A percentile compares a stretch with the other conserved stretches of the same genome.
Conservation (phyloP, 2,797 vertebrate genomes). For the Catamblyrhynchus diadema region DNA sequence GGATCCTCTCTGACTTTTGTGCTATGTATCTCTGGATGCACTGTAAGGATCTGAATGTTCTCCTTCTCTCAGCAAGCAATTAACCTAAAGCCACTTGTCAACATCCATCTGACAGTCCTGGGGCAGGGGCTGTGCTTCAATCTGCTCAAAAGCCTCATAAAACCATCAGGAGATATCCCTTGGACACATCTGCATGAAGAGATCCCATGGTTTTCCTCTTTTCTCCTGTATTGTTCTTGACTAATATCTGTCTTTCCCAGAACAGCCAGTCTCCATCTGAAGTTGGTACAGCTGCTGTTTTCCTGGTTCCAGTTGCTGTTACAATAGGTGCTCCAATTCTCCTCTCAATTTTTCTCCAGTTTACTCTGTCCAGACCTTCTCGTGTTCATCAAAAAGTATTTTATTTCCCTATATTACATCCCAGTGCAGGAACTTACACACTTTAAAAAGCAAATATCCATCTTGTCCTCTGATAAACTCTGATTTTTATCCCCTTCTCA, state of each 20-base stretch:
- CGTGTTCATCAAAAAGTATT: not conserved
- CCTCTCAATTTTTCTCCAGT: not conserved
- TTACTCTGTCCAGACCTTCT: not conserved
- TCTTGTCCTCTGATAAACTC: not conserved
- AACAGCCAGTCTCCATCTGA: not conserved
- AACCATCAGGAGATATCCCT: not conserved
- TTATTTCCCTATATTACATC: not conserved
- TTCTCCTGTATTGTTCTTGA: not conserved
- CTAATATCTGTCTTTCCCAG: not conserved
- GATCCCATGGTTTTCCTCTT: not conserved
- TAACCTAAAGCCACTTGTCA: not conserved
- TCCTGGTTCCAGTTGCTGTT: not conserved
- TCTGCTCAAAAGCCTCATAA: not conserved
- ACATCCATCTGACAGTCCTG: not conserved
- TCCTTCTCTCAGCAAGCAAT: not conserved
- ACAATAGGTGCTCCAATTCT: not conserved
- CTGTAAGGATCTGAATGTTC: not conserved
- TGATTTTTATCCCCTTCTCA: not conserved
- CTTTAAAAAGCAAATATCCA: not conserved
- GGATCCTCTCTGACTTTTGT: not conserved
- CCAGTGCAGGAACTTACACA: not conserved
- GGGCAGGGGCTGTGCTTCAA: not conserved
- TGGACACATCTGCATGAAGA: not conserved
- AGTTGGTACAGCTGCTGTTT: not conserved
- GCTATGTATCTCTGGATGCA: not conserved